Evolutionary conservation across 1,140 invertebrate species (phyloP), one percentile per base, ranked within the genome.

Genomic region (Trinorchestia longiramus): DNA sequence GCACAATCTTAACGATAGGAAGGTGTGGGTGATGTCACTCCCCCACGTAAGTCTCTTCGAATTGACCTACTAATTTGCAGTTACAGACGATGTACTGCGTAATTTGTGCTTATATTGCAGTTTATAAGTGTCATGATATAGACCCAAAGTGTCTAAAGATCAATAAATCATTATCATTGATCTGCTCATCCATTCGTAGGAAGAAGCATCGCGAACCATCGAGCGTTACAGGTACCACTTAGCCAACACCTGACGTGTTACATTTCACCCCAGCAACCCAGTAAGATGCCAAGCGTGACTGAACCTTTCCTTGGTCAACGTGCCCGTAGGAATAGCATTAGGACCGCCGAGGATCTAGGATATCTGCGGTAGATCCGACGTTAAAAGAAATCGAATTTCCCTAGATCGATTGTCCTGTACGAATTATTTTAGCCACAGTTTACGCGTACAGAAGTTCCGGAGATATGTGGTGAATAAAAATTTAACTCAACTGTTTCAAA

Each of bases 211-310:
- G 88, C 43, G 40, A 94, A 45, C 43, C 44, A 43, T 47, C 92
- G 43, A 44, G 44, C 92, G 92, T 94, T 36, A 94, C 44, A 45
- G 36, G 36, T 47, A 47, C 6, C 44, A 94, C 44, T 94, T 45
- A 40, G 92, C 92, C n/a, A 43, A 94, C 92, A 94, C 92, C 92
- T 94, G 92, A 94, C 92, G 92, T 94, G 92, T 94, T 94, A 94
- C 92, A 45, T 94, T 94, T 94, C 92, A 90, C 88, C 88, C 88
- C 88, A 42, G 41, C 88, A 41, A 15, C 88, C 88, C 88, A 90
- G 28, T 41, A 90, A 90, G 88, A 90, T 41, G 41, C 88, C n/a
- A 43, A 42, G 88, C 88, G 88, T 90, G 88, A 90, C 88, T 43
- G 92, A 94, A 47, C 92, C 44, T 94, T 44, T n/a, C 36, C 92